Evolutionary conservation across 2,888 invertebrate genomes (phyloP).

Genomic region (Gymnocheta viridis): DNA sequence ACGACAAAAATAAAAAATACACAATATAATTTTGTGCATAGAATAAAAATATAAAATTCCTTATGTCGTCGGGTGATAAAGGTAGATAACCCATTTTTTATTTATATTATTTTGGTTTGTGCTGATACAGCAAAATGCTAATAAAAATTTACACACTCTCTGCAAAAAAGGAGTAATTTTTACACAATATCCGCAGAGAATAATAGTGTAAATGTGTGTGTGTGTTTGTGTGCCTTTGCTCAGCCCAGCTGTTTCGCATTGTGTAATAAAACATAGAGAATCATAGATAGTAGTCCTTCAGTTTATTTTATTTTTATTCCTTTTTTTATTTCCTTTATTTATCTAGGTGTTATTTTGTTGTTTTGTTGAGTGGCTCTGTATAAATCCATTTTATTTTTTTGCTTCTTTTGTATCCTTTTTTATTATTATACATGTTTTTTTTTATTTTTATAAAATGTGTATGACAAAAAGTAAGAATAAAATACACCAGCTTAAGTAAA

Average conservation of each 20-base stretch:
- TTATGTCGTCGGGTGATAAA: slow-evolving; percentile 47
- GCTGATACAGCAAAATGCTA: slow-evolving; percentile 42
- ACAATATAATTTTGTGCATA: slow-evolving; percentile 8
- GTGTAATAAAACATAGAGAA: slow-evolving; percentile 43
- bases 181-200: slow-evolving; percentile 29
- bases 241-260: slow-evolving; percentile 41
- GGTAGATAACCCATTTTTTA: slow-evolving; percentile 59
- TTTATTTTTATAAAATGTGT: slow-evolving; percentile 2
- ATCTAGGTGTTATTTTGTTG: slow-evolving; percentile 60
- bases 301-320: slow-evolving; percentile 37
- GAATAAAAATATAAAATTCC: slow-evolving; percentile 15
- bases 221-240: not conserved
- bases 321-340: slow-evolving; percentile 41
- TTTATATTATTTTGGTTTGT: slow-evolving; percentile 5
- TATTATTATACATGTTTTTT: not conserved
- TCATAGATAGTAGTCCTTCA: slow-evolving; percentile 40
- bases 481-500: slow-evolving; percentile 5
- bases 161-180: not conserved
- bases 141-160: slow-evolving; percentile 37
- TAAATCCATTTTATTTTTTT: slow-evolving; percentile 7
- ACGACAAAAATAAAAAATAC: slow-evolving; percentile 11
- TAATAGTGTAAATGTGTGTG: not conserved
- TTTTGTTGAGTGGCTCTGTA: slow-evolving; percentile 55
- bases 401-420: not conserved
- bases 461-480: slow-evolving; percentile 31